Percentiles rank a stretch among this genome's conserved stretches.
Conservation (phyloP, 2,113 vertebrate genomes). For the Rhodinocichla rosea region DNA sequence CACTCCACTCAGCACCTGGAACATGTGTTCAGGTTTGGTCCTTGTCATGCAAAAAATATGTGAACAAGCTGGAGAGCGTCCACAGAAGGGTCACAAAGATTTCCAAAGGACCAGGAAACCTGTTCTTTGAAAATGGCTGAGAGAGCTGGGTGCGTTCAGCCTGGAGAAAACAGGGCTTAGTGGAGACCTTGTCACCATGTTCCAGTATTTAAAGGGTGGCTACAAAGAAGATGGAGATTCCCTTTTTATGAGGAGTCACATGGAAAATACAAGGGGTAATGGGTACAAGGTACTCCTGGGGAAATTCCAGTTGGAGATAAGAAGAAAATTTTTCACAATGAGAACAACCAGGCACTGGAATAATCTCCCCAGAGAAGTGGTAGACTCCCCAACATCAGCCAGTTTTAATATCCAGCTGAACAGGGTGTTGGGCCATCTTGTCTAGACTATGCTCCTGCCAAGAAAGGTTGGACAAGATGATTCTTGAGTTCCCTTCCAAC, state of each 20-base stretch:
- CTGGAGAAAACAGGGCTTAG: neutral
- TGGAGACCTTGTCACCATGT: neutral
- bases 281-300: neutral
- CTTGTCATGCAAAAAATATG: neutral
- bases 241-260: neutral
- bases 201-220: neutral
- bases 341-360: neutral
- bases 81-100: neutral
- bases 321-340: neutral
- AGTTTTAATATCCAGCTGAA: neutral
- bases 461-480: neutral
- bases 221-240: neutral
- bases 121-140: neutral
- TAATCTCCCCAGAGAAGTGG: neutral
- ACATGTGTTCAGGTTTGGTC: neutral
- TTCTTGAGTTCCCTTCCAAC: neutral
- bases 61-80: neutral
- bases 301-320: neutral
- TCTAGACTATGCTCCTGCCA: neutral
- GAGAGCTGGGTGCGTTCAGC: neutral
- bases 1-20: neutral
- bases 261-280: neutral
- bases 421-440: neutral
- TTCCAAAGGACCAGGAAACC: neutral
- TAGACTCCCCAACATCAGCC: neutral